Evolutionary conservation across 1,140 invertebrate species (phyloP), one percentile per base, ranked within the genome.

Genomic region (Ceratitis capitata): DNA sequence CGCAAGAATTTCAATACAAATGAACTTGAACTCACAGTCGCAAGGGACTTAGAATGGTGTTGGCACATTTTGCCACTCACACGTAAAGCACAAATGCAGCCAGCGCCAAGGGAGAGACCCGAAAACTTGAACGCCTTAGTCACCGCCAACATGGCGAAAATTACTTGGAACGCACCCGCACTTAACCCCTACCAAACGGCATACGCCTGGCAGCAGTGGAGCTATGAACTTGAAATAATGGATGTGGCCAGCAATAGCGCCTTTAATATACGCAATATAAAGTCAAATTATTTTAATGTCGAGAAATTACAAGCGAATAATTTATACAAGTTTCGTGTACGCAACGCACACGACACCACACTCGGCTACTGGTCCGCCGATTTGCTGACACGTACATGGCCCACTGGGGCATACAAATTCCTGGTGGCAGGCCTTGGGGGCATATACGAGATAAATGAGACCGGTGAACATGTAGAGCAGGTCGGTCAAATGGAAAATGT

Each of bases 181-280:
- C 90, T 97, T 16, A 95, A 95, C 12, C 95, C 95, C 45, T 96
- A 97, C 92, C 96, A 97, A 1, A 95, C 95, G 0, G 95, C 94
- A 87, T 97, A 96, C 2, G 96, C 97, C 0, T 98, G 96, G 95
- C 95, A 96, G 87, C 94, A 95, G 86, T 98, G 97, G 97, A 94
- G 93, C 0, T 99, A 97, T 91, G 95, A 96, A 89, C 92, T 99
- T 26, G 94, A 95, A 86, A 93, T 97, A 0, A 94, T 94, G 86
- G 94, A 96, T 86, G 93, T 93, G 2, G 92, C 92, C 4, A 93
- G 93, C 39, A 90, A 89, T 51, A 90, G 88, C 83, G 89, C 88
- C 7, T 89, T 88, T 29, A 90, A 88, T 74, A 91, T 90, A 32
- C 86, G 92, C 88, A 87, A 95, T 64, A 95, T 96, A 14, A 94